These are phyloP conservation scores for Harpagifer antarcticus DNA, from an alignment of 2,797 vertebrate genomes.

Conservation along the genomic window DNA sequence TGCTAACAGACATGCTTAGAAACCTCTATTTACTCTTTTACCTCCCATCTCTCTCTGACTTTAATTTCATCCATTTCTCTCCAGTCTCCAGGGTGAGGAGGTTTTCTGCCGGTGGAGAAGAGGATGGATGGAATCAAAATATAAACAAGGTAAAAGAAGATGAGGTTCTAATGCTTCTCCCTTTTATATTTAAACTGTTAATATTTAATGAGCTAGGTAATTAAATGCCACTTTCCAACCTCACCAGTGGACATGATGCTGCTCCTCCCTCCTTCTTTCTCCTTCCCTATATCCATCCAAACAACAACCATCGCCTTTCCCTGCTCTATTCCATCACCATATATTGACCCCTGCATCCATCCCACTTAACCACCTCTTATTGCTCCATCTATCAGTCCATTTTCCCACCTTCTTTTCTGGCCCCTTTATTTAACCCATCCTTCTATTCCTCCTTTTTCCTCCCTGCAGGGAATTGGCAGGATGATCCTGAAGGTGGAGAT, in stretches of 20 bases:
- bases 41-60: slow-evolving; percentile 2
- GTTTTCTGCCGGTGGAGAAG: slow-evolving; percentile 95
- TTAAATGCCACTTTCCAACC: slow-evolving; percentile 48
- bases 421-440: slow-evolving; percentile 16
- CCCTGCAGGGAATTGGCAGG: slow-evolving; percentile 91
- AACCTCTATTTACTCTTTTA: slow-evolving; percentile 12
- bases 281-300: not conserved
- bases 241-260: slow-evolving; percentile 34
- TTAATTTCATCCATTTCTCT: slow-evolving; percentile 23
- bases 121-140: slow-evolving; percentile 93
- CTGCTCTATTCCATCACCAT: slow-evolving; percentile 20
- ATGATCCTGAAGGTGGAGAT: slow-evolving; percentile 99
- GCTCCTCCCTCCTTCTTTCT: slow-evolving; percentile 13
- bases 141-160: slow-evolving; percentile 89
- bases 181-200: slow-evolving; percentile 51
- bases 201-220: slow-evolving; percentile 69
- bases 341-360: slow-evolving; percentile 19
- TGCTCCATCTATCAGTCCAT: slow-evolving; percentile 24
- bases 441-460: not conserved
- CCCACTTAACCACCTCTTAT: slow-evolving; percentile 17
- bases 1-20: not conserved
- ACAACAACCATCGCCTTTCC: not conserved
- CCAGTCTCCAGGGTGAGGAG: slow-evolving; percentile 89
- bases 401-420: not conserved
- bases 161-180: slow-evolving; percentile 18